Evolutionary conservation across 2,113 vertebrate species (phyloP).

Genomic region (Onychostruthus taczanowskii): DNA sequence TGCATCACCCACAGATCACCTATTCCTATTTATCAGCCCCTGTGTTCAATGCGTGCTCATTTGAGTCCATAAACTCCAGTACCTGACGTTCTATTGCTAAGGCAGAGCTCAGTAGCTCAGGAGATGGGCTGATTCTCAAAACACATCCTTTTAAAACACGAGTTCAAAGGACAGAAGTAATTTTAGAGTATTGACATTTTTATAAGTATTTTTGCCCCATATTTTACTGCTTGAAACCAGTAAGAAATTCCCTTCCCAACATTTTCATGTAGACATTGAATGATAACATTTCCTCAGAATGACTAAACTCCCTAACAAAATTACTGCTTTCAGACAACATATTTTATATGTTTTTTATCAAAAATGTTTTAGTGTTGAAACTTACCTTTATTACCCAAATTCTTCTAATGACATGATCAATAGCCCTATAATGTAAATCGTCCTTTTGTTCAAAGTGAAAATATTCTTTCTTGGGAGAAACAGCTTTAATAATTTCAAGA

Average conservation of each 20-base stretch:
- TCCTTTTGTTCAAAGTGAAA: conserved; percentile 81
- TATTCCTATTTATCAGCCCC: not conserved
- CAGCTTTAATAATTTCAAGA: conserved; percentile 86
- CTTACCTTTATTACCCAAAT: conserved; percentile 78
- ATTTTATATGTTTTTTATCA: not conserved
- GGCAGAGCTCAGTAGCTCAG: not conserved
- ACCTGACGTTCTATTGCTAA: not conserved
- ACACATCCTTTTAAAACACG: not conserved
- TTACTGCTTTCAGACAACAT: not conserved
- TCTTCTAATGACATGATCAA: conserved; percentile 78
- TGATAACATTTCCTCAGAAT: not conserved
- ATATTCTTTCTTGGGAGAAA: conserved; percentile 83
- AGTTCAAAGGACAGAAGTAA: not conserved
- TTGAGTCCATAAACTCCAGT: not conserved
- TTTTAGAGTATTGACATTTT: not conserved
- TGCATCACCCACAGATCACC: not conserved
- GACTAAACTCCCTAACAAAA: not conserved
- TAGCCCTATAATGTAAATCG: conserved; percentile 78
- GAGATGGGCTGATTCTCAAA: not conserved
- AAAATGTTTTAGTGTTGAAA: conserved; percentile 5
- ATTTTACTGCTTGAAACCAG: not conserved
- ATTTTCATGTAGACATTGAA: not conserved
- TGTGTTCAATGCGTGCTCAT: not conserved
- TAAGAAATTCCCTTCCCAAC: not conserved
- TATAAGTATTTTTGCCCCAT: not conserved